Base-by-base conservation (phyloP, 2,797 vertebrate species). In the Lepilemur septentrionalis region DNA sequence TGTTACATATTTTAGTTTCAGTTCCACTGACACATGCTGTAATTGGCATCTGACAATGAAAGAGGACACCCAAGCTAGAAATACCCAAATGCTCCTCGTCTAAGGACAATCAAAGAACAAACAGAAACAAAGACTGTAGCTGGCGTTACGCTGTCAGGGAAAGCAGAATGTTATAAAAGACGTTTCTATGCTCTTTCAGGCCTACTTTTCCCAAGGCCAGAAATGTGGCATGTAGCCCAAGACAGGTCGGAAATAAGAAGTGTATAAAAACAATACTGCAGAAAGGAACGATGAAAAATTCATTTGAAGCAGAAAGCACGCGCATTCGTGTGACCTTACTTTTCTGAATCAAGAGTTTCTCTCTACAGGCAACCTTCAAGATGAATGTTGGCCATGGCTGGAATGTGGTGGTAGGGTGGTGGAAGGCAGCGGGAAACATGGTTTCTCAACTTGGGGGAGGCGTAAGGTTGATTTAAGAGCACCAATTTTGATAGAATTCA, bases 181-280 rank as follows among this genome's bases (percentile, higher is more conserved):
- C 69, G 94, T 91, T 81, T 67, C 88, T 83, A 32, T 52, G 75
- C 59, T 94, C 84, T 93, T 93, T 94, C 90, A 95, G 67, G 57
- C 65, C 65, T 59, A 69, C 82, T 95, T 89, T 93, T 94, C 93
- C 72, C 67, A 91, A 83, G 75, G 86, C 90, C 70, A 86, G 43
- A 96, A 96, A 96, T 87, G 86, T 95, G 95, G 93, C 91, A 84
- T 2, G 5, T 13, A 69, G 85, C 91, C 96, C 94, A 84, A 96
- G 55, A 50, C 90, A 91, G 85, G n/a, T 82, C 43, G 55, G 55
- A 86, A 88, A 52, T 89, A 92, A 85, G 38, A 94, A 94, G 78
- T n/a, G 73, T 46, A 61, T 61, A 63, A 95, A 97, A 96, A 88
- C 85, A 96, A 78, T 80, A 72, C 35, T 48, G 3, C 59, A 95